Conservation (phyloP, 2,888 invertebrate genomes). For the Drosophila bunnanda region DNA sequence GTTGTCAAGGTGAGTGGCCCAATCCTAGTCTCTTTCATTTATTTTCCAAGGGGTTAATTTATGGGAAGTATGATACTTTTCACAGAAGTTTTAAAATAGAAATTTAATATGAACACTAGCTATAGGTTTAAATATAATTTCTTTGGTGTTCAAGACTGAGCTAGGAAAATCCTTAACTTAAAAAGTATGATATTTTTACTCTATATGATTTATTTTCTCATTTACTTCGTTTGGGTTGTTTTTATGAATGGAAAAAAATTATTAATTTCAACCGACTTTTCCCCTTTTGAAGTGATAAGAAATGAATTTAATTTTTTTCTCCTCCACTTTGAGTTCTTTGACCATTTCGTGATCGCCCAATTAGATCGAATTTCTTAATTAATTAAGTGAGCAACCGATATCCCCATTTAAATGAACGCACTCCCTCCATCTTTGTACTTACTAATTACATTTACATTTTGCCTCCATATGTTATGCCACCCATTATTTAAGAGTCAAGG, state of each 20-base stretch:
- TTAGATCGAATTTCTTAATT: constrained; percentile 8
- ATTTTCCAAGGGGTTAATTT: too few species aligned
- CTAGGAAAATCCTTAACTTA: too few species aligned
- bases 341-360: neutral
- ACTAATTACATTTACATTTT: neutral
- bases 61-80: neutral
- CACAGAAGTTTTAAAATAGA: neutral
- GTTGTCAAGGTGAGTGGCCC: constrained; percentile 81
- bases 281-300: neutral
- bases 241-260: neutral
- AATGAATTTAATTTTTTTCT: neutral
- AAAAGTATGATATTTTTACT: too few species aligned
- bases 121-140: neutral
- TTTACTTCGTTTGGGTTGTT: neutral
- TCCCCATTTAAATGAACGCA: neutral
- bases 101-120: neutral
- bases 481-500: neutral
- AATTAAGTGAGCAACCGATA: constrained; percentile 3
- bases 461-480: neutral
- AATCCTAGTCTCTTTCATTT: neutral
- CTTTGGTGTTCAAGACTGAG: neutral
- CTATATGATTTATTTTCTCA: neutral
- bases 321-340: neutral
- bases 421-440: neutral
- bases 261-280: neutral